Evolutionary conservation across 2,888 invertebrate genomes (phyloP).

Genomic region (Diogma glabrata): DNA sequence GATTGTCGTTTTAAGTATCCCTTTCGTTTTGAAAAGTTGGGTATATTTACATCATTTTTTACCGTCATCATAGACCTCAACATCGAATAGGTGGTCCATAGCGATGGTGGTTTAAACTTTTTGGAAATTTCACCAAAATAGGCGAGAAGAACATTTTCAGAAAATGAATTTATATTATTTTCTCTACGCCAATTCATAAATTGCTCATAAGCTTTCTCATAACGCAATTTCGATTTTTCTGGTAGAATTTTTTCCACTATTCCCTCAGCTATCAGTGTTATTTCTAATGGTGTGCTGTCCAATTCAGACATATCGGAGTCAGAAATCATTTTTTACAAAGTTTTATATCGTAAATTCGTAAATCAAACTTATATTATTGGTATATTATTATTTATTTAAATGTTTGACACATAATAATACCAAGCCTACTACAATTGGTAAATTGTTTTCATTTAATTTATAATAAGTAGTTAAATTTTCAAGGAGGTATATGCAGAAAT

Average conservation of each 20-base stretch:
- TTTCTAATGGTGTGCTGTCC: too few relatives aligned
- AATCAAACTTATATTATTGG: too few relatives aligned
- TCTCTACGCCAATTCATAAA: background rate
- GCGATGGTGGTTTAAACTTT: background rate
- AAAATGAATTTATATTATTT: background rate
- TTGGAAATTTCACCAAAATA: background rate
- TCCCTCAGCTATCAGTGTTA: too few relatives aligned
- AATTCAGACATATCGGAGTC: too few relatives aligned
- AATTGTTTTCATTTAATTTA: too few relatives aligned
- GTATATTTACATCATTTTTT: background rate
- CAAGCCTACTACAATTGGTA: too few relatives aligned
- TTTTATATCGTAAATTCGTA: too few relatives aligned
- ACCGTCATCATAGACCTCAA: background rate
- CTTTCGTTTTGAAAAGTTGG: background rate
- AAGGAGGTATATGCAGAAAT: too few relatives aligned
- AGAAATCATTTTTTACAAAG: too few relatives aligned
- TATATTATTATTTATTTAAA: too few relatives aligned
- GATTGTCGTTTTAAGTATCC: background rate
- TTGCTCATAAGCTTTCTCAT: background rate
- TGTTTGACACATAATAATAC: too few relatives aligned
- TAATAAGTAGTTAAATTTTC: too few relatives aligned
- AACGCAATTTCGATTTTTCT: background rate
- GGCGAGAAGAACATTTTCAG: background rate
- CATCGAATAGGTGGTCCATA: background rate
- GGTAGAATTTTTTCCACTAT: background rate